A percentile compares a stretch with the other conserved stretches of the same genome.
Conservation (phyloP, 2,888 invertebrate genomes). For the Prenolepis imparis region DNA sequence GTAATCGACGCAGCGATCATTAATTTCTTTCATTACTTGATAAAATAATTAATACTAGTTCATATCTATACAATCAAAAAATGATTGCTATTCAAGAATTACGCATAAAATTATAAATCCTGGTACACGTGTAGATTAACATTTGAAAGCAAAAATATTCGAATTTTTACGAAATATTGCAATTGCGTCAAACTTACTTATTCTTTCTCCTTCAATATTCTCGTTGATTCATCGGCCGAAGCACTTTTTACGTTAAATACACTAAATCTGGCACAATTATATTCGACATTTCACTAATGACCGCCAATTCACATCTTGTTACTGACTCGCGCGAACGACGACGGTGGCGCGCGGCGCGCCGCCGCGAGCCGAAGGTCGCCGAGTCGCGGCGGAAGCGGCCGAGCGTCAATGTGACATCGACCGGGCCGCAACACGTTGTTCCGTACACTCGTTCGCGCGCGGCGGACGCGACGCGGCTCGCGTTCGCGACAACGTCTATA, state of each 20-base stretch:
- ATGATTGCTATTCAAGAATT: background rate
- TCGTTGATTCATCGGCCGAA: background rate
- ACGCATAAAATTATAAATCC: background rate
- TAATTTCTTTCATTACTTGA: background rate
- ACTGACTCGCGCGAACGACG: conserved; percentile 5
- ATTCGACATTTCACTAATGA: background rate
- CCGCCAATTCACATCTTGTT: background rate
- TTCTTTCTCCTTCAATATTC: background rate
- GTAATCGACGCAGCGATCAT: background rate
- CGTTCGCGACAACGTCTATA: background rate
- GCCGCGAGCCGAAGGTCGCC: conserved; percentile 27
- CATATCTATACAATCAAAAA: background rate
- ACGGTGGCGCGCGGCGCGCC: conserved; percentile 23
- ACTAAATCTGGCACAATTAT: background rate
- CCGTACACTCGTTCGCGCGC: conserved; percentile 51
- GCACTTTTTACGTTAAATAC: background rate
- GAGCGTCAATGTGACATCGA: conserved; percentile 63
- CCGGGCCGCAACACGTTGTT: conserved; percentile 55
- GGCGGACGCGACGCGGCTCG: conserved; percentile 35
- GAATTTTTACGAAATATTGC: background rate
- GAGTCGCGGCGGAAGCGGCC: conserved; percentile 52
- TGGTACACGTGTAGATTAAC: background rate
- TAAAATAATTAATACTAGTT: conserved; percentile 7
- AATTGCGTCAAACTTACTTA: background rate
- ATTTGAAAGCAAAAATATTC: background rate